phyloP scores from a whole-genome alignment of 2,797 vertebrate species.

The Danio kyathit region DNA sequence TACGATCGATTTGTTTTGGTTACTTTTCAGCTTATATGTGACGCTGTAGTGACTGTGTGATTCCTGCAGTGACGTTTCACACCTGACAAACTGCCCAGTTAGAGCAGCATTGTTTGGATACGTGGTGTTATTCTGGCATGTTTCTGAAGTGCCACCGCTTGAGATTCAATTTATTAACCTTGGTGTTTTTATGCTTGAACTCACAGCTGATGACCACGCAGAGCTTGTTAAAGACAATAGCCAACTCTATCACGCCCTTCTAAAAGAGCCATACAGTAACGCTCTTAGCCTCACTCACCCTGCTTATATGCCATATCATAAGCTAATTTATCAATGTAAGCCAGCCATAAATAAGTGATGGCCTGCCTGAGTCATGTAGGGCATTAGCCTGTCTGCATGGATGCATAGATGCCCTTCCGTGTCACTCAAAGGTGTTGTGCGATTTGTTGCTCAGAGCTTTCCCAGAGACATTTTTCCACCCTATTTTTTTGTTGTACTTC shows the following conservation, averaged over 20 bases:
- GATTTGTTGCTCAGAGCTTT: slow-evolving; percentile 23
- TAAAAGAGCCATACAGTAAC: slow-evolving; percentile 4
- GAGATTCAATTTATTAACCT: slow-evolving; percentile 4
- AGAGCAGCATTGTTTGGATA: slow-evolving; percentile 8
- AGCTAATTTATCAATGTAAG: slow-evolving; percentile 32
- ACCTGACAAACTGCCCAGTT: slow-evolving; percentile 31
- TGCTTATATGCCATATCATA: background rate
- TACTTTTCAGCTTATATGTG: background rate
- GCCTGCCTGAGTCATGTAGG: slow-evolving; percentile 32
- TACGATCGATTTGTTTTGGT: background rate
- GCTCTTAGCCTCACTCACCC: slow-evolving; percentile 3
- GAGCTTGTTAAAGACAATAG: background rate
- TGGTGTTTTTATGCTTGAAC: slow-evolving; percentile 4
- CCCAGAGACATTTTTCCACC: background rate
- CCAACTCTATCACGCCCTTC: background rate
- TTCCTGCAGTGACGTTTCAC: slow-evolving; percentile 14
- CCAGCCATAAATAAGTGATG: slow-evolving; percentile 33
- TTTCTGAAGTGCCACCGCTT: background rate
- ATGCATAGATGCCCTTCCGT: slow-evolving; percentile 36
- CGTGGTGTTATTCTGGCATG: slow-evolving; percentile 1
- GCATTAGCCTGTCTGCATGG: slow-evolving; percentile 40
- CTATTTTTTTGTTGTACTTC: slow-evolving; percentile 19
- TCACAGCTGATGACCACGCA: background rate
- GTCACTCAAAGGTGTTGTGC: slow-evolving; percentile 35
- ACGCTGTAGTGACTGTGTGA: slow-evolving; percentile 1